Evolutionary conservation across 2,797 vertebrate species (phyloP).

Genomic region (Acanthis flammea): DNA sequence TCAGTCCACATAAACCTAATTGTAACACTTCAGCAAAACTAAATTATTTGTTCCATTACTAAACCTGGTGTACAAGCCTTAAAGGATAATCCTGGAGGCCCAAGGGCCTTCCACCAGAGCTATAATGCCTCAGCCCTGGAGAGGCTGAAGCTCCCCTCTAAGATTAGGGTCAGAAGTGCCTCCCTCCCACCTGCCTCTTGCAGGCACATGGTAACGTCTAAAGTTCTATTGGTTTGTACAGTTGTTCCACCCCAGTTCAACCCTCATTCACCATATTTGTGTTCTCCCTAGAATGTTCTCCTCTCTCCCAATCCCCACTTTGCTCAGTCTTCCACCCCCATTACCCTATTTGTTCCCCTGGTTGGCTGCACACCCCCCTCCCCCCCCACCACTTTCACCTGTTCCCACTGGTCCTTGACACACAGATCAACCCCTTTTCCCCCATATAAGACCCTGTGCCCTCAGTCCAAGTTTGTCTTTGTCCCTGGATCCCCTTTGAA

Average conservation of each 20-base stretch:
- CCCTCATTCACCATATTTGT: background rate
- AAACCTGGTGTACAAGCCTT: background rate
- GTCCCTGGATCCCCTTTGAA: background rate
- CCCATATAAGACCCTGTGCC: background rate
- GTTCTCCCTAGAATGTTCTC: background rate
- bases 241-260: background rate
- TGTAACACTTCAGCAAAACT: background rate
- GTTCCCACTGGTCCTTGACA: background rate
- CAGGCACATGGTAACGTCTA: background rate
- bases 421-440: background rate
- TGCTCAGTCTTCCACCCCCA: background rate
- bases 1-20: background rate
- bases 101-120: background rate
- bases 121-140: background rate
- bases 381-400: background rate
- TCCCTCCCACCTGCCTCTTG: background rate
- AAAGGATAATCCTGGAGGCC: background rate
- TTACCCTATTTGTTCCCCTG: background rate
- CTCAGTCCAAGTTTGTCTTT: background rate
- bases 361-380: background rate
- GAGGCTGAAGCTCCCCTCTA: too few species aligned
- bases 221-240: background rate
- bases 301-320: background rate
- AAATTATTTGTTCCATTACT: slow-evolving; percentile 16
- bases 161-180: background rate